Conservation (phyloP, 2,888 invertebrate genomes). For the Himalopsyche tibetana region DNA sequence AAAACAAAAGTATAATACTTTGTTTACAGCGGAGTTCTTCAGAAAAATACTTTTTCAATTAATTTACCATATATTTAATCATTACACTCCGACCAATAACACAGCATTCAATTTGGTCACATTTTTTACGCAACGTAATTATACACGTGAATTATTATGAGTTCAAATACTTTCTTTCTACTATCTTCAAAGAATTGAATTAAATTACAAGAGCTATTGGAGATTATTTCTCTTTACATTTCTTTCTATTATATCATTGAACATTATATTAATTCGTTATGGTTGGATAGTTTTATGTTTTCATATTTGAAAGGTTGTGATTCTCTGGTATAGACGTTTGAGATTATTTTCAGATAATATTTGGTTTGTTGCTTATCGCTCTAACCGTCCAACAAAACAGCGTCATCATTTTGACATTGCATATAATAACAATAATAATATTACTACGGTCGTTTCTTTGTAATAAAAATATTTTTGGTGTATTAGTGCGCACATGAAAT, state of each 20-base stretch:
- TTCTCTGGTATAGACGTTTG: neutral
- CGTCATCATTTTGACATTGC: neutral
- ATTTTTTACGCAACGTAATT: neutral
- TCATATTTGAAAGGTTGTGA: neutral
- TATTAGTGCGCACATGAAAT: too few relatives aligned
- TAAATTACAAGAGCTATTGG: too few relatives aligned
- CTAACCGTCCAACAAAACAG: neutral
- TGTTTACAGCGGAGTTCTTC: slow-evolving; percentile 55
- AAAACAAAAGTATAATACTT: slow-evolving; percentile 59
- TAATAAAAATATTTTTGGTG: too few relatives aligned
- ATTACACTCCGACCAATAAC: neutral
- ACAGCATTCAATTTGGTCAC: neutral
- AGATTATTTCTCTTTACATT: too few relatives aligned
- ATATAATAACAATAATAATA: neutral
- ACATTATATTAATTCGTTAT: too few relatives aligned
- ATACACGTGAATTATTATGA: neutral
- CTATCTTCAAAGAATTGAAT: too few relatives aligned
- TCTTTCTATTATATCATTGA: too few relatives aligned
- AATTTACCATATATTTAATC: slow-evolving; percentile 1
- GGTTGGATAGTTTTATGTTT: too few relatives aligned
- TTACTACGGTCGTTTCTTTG: too few relatives aligned
- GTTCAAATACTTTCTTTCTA: too few relatives aligned
- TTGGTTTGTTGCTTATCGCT: slow-evolving; percentile 20
- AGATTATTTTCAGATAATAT: slow-evolving; percentile 26
- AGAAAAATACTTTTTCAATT: slow-evolving; percentile 40